Conservation (phyloP, 2,888 invertebrate species). For the Drosophila bunnanda region DNA sequence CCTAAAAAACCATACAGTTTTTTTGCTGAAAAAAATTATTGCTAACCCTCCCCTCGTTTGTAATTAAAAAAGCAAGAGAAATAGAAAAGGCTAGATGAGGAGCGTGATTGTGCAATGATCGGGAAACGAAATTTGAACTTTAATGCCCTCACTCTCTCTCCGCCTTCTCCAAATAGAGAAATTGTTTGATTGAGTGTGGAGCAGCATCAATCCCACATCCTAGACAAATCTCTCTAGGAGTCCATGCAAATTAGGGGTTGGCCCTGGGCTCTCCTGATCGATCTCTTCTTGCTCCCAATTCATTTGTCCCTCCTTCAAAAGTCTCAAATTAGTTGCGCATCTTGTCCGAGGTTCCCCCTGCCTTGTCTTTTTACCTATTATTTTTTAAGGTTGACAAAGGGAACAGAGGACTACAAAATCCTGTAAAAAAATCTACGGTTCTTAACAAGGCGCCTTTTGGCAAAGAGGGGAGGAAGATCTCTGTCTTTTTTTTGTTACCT, state of each 20-base stretch:
- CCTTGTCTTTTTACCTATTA: slow-evolving; percentile 28
- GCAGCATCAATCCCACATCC: slow-evolving; percentile 4
- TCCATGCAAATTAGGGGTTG: slow-evolving; percentile 46
- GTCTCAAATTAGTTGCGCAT: slow-evolving; percentile 59
- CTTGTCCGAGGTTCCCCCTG: slow-evolving; percentile 22
- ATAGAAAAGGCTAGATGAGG: slow-evolving; percentile 57
- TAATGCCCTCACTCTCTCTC: slow-evolving; percentile 38
- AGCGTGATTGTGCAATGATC: slow-evolving; percentile 65
- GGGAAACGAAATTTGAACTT: slow-evolving; percentile 44
- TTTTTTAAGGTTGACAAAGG: slow-evolving; percentile 50
- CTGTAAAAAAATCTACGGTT: slow-evolving; percentile 26
- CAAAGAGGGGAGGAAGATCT: slow-evolving; percentile 13
- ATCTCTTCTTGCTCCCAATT: slow-evolving; percentile 35
- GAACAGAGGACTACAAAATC: slow-evolving; percentile 19
- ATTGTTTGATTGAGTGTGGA: slow-evolving; percentile 47
- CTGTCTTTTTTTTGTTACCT: slow-evolving; percentile 51
- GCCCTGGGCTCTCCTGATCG: too few species aligned
- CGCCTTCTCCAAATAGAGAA: slow-evolving; percentile 1
- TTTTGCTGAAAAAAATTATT: slow-evolving; percentile 37
- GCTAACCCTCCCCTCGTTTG: slow-evolving; percentile 63
- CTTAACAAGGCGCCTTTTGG: slow-evolving; percentile 19
- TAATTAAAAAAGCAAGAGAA: slow-evolving; percentile 57
- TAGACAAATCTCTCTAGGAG: slow-evolving; percentile 11
- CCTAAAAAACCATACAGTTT: slow-evolving; percentile 60
- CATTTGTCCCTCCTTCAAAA: slow-evolving; percentile 32